Percentiles rank a stretch among this genome's conserved stretches.
phyloP scores from a whole-genome alignment of 2,888 invertebrate species.

The Miltochrista miniata region DNA sequence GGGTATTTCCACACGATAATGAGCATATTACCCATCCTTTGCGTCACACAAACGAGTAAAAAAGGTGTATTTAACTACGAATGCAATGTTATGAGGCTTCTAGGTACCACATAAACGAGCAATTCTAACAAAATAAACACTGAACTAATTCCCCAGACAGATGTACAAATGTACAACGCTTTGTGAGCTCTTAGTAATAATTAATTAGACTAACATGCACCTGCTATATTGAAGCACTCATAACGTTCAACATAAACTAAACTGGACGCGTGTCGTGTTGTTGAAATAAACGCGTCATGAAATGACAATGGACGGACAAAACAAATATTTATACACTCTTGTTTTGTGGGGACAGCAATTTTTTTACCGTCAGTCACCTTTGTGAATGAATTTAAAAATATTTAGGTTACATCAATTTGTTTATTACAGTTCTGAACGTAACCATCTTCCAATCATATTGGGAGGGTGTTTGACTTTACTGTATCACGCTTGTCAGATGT shows the following conservation, averaged over 20 bases:
- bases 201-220: constrained; percentile 22
- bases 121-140: constrained; percentile 21
- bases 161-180: constrained; percentile 1
- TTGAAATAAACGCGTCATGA: not conserved
- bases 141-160: constrained; percentile 10
- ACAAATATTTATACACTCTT: too few relatives aligned
- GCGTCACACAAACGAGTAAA: too few relatives aligned
- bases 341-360: too few relatives aligned
- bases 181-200: constrained; percentile 15
- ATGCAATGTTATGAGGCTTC: constrained; percentile 7
- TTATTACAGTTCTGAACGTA: too few relatives aligned
- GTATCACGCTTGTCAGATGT: too few relatives aligned
- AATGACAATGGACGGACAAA: not conserved
- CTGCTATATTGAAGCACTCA: not conserved
- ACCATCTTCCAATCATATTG: too few relatives aligned
- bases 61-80: not conserved
- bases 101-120: constrained; percentile 11
- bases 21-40: too few relatives aligned
- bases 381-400: too few relatives aligned
- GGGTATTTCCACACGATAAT: too few relatives aligned
- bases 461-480: too few relatives aligned
- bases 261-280: not conserved
- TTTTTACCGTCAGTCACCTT: not conserved
- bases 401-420: too few relatives aligned
- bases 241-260: not conserved